Evolutionary conservation across 2,888 invertebrate genomes (phyloP), one percentile per base, ranked within the genome.

Genomic region (Seladonia tumulorum): DNA sequence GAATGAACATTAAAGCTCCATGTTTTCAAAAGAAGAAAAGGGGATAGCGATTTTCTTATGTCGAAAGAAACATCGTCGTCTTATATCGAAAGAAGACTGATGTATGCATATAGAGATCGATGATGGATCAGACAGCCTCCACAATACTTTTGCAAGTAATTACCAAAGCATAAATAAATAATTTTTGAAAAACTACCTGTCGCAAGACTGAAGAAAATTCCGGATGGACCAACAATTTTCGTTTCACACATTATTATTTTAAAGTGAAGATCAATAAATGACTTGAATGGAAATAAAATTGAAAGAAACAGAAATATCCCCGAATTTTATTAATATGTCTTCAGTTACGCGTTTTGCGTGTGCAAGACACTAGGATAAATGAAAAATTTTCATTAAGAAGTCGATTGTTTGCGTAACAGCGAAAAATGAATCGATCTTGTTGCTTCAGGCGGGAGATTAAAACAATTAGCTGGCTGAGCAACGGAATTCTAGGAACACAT

Each of bases 401-500:
- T 3, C 10, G 22, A 39, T 68, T 22, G 12, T 68, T 68, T 22
- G 35, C 8, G 22, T 22, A 7, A 1, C 22, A 5, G 10, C 8
- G 22, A 35, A 39, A 68, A 68, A 68, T 39, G 39, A 35, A 22
- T 39, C 39, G 68, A 68, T 70, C 22, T 70, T 12, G 22, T 5
- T n/a, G 42, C 42, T 35, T 42, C 5, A 12, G 14, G n/a, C 42
- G 22, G 35, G 29, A 47, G 29, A 22, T 47, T 29, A 42, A 25
- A 42, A 25, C 68, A 72, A 53, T 83, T 60, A 42, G 45, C 14
- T 47, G 49, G 57, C 12, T 12, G 63, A 63, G 49, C 39, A 60
- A 53, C 47, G 25, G 53, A 76, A 76, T 85, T 78, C 81, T 29
- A 22, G 16, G 75, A 85, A 81, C 72, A 42, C 39, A 57, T 81